Evolutionary conservation across 2,888 invertebrate genomes (phyloP).

Genomic region (Melieria crassipennis): DNA sequence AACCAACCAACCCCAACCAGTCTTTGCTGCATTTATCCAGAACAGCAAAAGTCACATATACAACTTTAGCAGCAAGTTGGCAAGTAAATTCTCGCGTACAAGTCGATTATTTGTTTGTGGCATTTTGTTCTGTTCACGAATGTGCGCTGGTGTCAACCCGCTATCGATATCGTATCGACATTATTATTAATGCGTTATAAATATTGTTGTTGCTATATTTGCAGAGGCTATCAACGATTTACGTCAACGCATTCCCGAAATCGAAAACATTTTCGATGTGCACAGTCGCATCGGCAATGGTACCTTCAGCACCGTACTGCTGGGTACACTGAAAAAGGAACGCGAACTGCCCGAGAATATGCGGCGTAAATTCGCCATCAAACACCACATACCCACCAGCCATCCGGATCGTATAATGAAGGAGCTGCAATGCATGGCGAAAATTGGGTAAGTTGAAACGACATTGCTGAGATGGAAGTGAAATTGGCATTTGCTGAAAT

Average conservation of each 20-base stretch:
- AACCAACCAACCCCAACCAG: too few species aligned
- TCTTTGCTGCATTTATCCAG: too few species aligned
- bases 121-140: too few species aligned
- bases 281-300: slow-evolving; percentile 83
- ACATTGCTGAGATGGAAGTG: too few species aligned
- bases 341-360: slow-evolving; percentile 63
- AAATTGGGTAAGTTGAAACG: slow-evolving; percentile 73
- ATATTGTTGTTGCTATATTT: slow-evolving; percentile 26
- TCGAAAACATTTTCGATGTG: slow-evolving; percentile 73
- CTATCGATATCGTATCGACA: too few species aligned
- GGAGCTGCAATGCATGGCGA: slow-evolving; percentile 81
- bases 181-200: neutral
- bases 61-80: too few species aligned
- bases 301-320: slow-evolving; percentile 87
- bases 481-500: too few species aligned
- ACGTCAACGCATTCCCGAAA: slow-evolving; percentile 68
- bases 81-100: too few species aligned
- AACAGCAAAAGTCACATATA: too few species aligned
- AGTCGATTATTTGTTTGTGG: too few species aligned
- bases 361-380: slow-evolving; percentile 79
- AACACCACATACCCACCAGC: slow-evolving; percentile 87
- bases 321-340: slow-evolving; percentile 72
- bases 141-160: too few species aligned
- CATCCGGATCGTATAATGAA: slow-evolving; percentile 83
- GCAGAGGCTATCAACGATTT: slow-evolving; percentile 62